These are phyloP conservation scores for Ictalurus furcatus DNA, from an alignment of 2,113 vertebrate species.

Conservation along the genomic window DNA sequence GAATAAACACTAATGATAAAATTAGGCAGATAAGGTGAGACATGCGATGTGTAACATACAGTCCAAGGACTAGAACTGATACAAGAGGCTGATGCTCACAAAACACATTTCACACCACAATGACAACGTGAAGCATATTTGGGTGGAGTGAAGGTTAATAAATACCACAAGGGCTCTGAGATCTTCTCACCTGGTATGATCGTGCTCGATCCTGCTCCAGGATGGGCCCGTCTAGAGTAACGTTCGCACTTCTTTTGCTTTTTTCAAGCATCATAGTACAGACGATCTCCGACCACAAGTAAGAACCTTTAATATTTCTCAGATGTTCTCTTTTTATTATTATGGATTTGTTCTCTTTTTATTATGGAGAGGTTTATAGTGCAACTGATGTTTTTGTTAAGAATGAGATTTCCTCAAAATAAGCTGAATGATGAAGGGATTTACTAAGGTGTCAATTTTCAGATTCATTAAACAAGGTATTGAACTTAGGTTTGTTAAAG, in stretches of 20 bases:
- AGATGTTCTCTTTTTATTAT: background rate
- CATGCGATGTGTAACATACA: background rate
- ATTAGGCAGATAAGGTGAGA: background rate
- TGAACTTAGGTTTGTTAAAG: background rate
- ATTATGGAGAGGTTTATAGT: background rate
- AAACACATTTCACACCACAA: background rate
- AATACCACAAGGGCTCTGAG: background rate
- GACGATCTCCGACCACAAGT: background rate
- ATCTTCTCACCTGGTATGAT: background rate
- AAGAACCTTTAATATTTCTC: background rate
- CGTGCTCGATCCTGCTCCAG: background rate
- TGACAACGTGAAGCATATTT: background rate
- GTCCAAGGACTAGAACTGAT: background rate
- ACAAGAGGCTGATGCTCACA: background rate
- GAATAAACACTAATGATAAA: background rate
- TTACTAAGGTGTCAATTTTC: background rate
- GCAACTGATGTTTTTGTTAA: background rate
- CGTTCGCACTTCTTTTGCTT: background rate
- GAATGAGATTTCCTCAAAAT: background rate
- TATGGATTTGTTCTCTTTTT: too few species aligned
- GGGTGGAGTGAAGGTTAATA: background rate
- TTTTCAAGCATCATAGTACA: background rate
- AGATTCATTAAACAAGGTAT: background rate
- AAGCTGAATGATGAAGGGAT: background rate
- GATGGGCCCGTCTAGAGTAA: background rate